Base-by-base conservation (phyloP, 2,113 vertebrate species). In the Rhynchopsitta pachyrhyncha region DNA sequence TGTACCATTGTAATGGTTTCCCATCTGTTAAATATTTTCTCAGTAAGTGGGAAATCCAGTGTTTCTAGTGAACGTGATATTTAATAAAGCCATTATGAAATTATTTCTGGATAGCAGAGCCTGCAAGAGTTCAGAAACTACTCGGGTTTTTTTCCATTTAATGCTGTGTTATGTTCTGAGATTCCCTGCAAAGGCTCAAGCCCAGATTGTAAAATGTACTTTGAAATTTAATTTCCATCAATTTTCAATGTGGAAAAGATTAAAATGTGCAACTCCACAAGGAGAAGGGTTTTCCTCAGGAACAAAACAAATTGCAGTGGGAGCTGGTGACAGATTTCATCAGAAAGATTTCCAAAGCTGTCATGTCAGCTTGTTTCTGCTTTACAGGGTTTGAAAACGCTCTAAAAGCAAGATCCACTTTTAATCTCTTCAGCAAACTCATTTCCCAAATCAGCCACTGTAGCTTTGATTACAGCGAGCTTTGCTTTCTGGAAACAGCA, bases 331-430 rank as follows among this genome's bases (percentile, higher is more conserved):
- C 88, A 95, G 90, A 69, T 83, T 93, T 74, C 88, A 82, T 93
- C 82, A 88, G 80, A 96, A 92, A 60, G 95, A 64, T 83, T 93
- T 92, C 37, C n/a, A 83, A 92, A 86, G 42, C 76, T 96, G 92
- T 96, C 86, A 57, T 86, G 92, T 96, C 52, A 18, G 44, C 47
- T 92, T 82, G 73, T 55, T 93, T 84, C 44, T 92, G 41, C 57
- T 60, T 86, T 82, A 23, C 39, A 52, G 81, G 55, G 33, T 50
- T 83, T 86, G 63, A n/a, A 84, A 96, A 37, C 35, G 29, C 42
- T 92, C 24, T 84, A 47, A 80, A 81, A 93, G 42, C 35, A 57
- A 78, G 52, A 81, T 33, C 31, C 47, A 5, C 60, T 93, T 94
- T 88, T 74, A 86, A 71, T 81, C 47, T 88, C 79, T 94, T 91